Percentiles rank a stretch among this genome's conserved stretches.
These are phyloP conservation scores for Oncorhynchus kisutch DNA, from an alignment of 2,113 vertebrate genomes.

Conservation along the genomic window DNA sequence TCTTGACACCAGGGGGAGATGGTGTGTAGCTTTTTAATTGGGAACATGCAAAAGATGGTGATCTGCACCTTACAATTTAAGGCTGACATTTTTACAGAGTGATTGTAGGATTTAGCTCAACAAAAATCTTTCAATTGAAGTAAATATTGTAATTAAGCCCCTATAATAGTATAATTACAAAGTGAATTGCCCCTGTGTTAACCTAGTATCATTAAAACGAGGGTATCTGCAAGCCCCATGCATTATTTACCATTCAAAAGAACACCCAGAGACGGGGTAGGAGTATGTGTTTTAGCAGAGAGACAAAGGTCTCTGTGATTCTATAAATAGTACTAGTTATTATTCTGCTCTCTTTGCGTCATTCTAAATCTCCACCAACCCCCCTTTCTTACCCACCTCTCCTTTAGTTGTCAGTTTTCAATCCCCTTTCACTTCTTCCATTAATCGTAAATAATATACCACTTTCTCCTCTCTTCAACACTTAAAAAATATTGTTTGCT, in stretches of 20 bases:
- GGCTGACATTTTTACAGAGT: no score
- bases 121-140: no score
- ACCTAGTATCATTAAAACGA: no score
- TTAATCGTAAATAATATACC: not conserved
- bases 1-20: not conserved
- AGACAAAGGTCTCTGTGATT: slow-evolving; percentile 43
- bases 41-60: not conserved
- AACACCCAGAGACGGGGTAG: slow-evolving; percentile 19
- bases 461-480: not conserved
- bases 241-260: not conserved
- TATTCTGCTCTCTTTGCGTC: slow-evolving; percentile 51
- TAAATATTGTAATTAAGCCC: no score
- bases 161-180: no score
- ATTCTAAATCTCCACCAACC: slow-evolving; percentile 38
- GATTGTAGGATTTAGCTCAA: no score
- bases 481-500: not conserved
- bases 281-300: slow-evolving; percentile 34
- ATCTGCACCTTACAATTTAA: no score
- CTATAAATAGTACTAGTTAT: slow-evolving; percentile 61
- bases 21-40: not conserved
- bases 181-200: no score
- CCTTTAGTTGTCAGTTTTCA: not conserved
- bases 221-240: no score
- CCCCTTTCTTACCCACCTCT: not conserved
- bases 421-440: not conserved